Evolutionary conservation across 2,888 invertebrate genomes (phyloP), one percentile per base, ranked within the genome.

Genomic region (Chrysopilus asiliformis): DNA sequence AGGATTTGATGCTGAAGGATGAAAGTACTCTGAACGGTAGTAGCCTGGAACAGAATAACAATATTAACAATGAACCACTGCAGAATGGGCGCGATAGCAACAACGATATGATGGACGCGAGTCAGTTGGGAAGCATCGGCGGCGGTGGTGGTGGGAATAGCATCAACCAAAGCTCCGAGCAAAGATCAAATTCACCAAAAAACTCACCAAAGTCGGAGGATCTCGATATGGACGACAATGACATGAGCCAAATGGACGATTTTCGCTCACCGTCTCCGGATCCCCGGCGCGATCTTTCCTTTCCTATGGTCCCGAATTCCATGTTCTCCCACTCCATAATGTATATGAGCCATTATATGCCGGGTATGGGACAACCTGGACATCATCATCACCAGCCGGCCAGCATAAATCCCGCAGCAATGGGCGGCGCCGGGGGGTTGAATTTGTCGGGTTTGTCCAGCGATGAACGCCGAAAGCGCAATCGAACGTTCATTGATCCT

Each of bases 401-500:
- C 2, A 43, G 40, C 24, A 30, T 39, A 8, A 58, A 59, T 29
- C 55, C 57, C 2, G 48, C 47, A 13, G 38, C 71, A 4, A 56
- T 53, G 47, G 47, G 53, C 45, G 69, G 74, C 17, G 68, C 71
- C 26, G 67, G 70, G 32, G 72, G 74, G 1, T 56, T 75, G 4
- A 80, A 77, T 52, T 61, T 82, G 44, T 66, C 70, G 19, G 73
- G 72, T 44, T 66, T 79, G 26, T 72, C 73, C 10, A 78, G 74
- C n/a, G 89, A 90, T 51, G 90, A 91, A 56, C 72, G 90, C 24
- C 76, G 93, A 45, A 91, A 94, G 60, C 76, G 98, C 28, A 97
- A 95, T 62, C 77, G 98, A 47, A 95, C 98, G 27, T 98, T 98
- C 67, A 98, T 98, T 53, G 98, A 98, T 66, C 98, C 98, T 0